Evolutionary conservation across 2,888 invertebrate genomes (phyloP), one percentile per base, ranked within the genome.

Genomic region (Macrosiphum euphorbiae): DNA sequence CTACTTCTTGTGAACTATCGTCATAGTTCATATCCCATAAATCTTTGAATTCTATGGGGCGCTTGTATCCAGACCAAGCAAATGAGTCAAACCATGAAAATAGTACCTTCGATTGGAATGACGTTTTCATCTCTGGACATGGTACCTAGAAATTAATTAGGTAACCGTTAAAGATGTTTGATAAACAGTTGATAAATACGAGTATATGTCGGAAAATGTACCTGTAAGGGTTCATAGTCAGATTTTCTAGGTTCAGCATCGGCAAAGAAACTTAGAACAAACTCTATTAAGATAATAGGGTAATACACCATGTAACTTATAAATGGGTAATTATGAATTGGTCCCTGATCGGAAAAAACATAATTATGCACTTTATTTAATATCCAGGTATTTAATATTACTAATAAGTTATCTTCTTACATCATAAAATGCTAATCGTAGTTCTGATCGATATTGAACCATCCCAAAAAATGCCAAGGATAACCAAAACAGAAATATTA

Each of bases 51-150:
- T 97, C 98, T 94, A 99, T 96, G 26, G 98, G 98, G 95, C 97
- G 97, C 94, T 97, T 97, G 96, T 98, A 99, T 47, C 99, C 99
- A 95, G 97, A 97, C 96, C 98, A 97, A 2, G 98, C 98, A 95
- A 99, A 96, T 0, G 97, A 96, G 96, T 98, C 98, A 96, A 99
- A 99, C 99, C 99, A 99, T 95, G 98, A 97, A 96, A 98, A 99
- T 4, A 98, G 97, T 50, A 99, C 96, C 94, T 97, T 97, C 44
- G 98, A 98, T 16, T 98, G 97, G 96, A 98, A 99, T 93, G 99
- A 98, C 50, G 98, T 97, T 47, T 97, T 96, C 94, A 97, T 96
- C 96, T 99, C 99, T 44, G 99, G 99, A 95, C 99, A 99, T 95
- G 98, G 98, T 95, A 97, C 98, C 97, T 98, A 96, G 94, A 96